Evolutionary conservation across 2,113 vertebrate species (phyloP).

Genomic region (Coreoperca whiteheadi): DNA sequence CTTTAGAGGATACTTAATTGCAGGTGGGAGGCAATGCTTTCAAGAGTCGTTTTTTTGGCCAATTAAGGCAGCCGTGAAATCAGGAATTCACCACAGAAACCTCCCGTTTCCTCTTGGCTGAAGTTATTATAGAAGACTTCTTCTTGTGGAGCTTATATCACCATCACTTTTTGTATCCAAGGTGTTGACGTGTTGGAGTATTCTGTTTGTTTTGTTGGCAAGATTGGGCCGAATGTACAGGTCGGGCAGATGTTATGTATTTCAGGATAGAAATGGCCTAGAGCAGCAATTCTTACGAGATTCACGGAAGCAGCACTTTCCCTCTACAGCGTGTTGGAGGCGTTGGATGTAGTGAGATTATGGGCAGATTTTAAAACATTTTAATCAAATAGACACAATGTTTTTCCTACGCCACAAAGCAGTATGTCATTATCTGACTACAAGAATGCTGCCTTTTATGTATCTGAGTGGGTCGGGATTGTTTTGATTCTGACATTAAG

Average conservation of each 20-base stretch:
- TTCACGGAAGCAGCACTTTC: slow-evolving; percentile 30
- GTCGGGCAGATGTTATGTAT: slow-evolving; percentile 32
- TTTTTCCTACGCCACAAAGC: not conserved
- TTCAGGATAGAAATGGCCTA: slow-evolving; percentile 38
- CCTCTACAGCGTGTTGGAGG: slow-evolving; percentile 46
- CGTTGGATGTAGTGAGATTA: slow-evolving; percentile 24
- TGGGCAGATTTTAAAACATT: slow-evolving; percentile 14
- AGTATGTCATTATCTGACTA: not conserved
- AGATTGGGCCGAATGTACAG: slow-evolving; percentile 20
- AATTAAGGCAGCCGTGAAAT: slow-evolving; percentile 74
- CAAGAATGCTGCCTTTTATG: slow-evolving; percentile 20
- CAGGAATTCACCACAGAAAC: slow-evolving; percentile 62
- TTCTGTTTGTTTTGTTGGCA: slow-evolving; percentile 29
- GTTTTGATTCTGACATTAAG: slow-evolving; percentile 44
- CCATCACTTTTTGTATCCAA: not conserved
- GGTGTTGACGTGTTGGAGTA: slow-evolving; percentile 11
- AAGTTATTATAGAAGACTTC: slow-evolving; percentile 27
- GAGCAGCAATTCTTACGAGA: slow-evolving; percentile 29
- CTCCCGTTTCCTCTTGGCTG: slow-evolving; percentile 12
- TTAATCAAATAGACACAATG: slow-evolving; percentile 18
- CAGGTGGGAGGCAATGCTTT: slow-evolving; percentile 78
- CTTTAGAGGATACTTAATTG: slow-evolving; percentile 77
- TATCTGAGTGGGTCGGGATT: slow-evolving; percentile 40
- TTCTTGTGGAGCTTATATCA: not conserved
- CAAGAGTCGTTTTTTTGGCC: slow-evolving; percentile 67